These are phyloP conservation scores for Turdus rufiventris DNA, from an alignment of 2,113 vertebrate genomes.

Conservation along the genomic window DNA sequence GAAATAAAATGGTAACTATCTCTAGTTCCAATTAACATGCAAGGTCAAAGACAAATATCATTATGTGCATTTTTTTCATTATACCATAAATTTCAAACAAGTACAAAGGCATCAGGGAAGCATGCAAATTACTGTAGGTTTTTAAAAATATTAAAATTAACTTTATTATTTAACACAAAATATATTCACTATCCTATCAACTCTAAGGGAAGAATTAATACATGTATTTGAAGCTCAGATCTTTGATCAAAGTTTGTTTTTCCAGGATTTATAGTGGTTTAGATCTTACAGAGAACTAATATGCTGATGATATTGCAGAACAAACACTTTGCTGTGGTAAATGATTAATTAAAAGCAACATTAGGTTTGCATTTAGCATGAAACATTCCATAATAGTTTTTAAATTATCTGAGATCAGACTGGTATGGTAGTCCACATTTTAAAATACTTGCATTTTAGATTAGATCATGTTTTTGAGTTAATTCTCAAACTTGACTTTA, in stretches of 20 bases:
- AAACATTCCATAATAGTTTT: neutral
- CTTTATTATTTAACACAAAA: slow-evolving; percentile 25
- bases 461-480: neutral
- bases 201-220: neutral
- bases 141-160: slow-evolving; percentile 31
- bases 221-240: neutral
- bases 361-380: neutral
- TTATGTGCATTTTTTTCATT: slow-evolving; percentile 36
- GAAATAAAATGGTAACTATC: neutral
- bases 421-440: neutral
- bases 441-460: neutral
- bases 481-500: neutral
- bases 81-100: slow-evolving; percentile 45
- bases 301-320: neutral
- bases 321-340: neutral
- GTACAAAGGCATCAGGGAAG: slow-evolving; percentile 5
- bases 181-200: neutral
- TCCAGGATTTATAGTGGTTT: neutral
- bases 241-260: neutral
- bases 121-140: slow-evolving; percentile 14
- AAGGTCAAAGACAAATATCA: slow-evolving; percentile 59
- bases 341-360: slow-evolving; percentile 8
- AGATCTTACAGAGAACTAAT: neutral
- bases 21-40: slow-evolving; percentile 38
- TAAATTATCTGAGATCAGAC: neutral